Conservation (phyloP, 2,113 vertebrate genomes). For the Elanus axillaris region DNA sequence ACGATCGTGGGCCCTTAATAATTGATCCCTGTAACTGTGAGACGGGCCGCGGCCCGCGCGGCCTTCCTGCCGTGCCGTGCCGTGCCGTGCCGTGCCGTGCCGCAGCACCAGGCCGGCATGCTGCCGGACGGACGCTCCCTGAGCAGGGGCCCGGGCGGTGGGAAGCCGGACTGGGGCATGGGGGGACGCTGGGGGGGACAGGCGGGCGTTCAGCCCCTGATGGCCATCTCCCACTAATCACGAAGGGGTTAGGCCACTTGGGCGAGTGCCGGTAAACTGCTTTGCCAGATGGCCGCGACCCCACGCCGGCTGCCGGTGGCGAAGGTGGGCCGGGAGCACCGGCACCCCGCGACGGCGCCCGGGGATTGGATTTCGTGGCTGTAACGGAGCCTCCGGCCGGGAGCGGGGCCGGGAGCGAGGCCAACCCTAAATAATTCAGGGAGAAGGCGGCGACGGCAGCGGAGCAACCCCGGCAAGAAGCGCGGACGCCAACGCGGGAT, state of each 20-base stretch:
- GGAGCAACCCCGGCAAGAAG: background rate
- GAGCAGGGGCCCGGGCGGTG: accelerated
- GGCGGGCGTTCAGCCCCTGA: background rate
- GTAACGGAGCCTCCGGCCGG: constrained; percentile 48
- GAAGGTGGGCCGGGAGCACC: background rate
- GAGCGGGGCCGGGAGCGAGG: background rate
- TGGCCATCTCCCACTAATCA: background rate
- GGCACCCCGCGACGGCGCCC: background rate
- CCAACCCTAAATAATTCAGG: constrained; percentile 65
- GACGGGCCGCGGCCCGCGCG: background rate
- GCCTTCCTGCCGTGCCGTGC: background rate
- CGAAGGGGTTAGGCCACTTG: constrained; percentile 1
- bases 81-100: background rate
- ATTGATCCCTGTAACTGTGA: constrained; percentile 65
- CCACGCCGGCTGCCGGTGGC: background rate
- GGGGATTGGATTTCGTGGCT: constrained; percentile 47
- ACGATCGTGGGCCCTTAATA: constrained; percentile 69
- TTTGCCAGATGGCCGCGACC: constrained; percentile 37
- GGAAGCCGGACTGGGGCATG: accelerated
- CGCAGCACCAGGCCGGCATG: background rate
- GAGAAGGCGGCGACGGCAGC: background rate
- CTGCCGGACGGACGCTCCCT: accelerated
- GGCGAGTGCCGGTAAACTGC: background rate
- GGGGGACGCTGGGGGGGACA: accelerated
- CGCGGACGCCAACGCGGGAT: background rate